Evolutionary conservation across 2,797 vertebrate species (phyloP), one percentile per base, ranked within the genome.

Genomic region (Peromyscus nudipes): DNA sequence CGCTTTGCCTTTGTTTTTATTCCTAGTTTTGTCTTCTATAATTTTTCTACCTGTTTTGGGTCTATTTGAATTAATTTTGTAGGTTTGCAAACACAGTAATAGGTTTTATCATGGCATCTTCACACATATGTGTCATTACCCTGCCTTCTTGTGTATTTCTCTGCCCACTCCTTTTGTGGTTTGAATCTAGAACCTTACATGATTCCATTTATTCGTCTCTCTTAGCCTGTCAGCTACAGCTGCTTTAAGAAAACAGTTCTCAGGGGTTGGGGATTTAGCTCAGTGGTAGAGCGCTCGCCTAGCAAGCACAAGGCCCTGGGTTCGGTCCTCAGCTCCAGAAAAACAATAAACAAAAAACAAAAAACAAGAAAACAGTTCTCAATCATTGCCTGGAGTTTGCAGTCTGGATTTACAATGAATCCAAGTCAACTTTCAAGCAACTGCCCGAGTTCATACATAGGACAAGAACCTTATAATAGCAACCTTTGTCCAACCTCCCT

Each of bases 11-110:
- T 60, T 85, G 8, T 62, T 94, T 2, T 69, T 91, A 80, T 27
- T 91, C 75, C 52, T 89, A 55, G 62, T 92, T 96, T 85, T 86
- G 19, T 46, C 46, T 95, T 95, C 40, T n/a, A 67, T n/a, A 65
- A 25, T 49, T 91, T 77, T 89, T 75, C 49, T 97, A 34, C 11
- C 5, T 67, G 37, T 76, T 84, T n/a, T 91, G 23, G 13, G 65
- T 93, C 91, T 71, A 43, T 60, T 89, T 40, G 49, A 71, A 40
- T 31, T 86, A 57, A 40, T 73, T 71, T 87, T 87, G 34, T 87
- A 55, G 43, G 49, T 55, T 87, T 73, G 2, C 49, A 40, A 85
- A 67, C 40, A 43, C 8, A 71, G 25, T 73, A 40, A 29, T 73
- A 25, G n/a, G 5, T 87, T 86, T 79, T 57, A 29, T 57, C 49